A percentile compares a stretch with the other conserved stretches of the same genome.
Conservation (phyloP, 2,797 vertebrate species). For the Fundulus diaphanus region DNA sequence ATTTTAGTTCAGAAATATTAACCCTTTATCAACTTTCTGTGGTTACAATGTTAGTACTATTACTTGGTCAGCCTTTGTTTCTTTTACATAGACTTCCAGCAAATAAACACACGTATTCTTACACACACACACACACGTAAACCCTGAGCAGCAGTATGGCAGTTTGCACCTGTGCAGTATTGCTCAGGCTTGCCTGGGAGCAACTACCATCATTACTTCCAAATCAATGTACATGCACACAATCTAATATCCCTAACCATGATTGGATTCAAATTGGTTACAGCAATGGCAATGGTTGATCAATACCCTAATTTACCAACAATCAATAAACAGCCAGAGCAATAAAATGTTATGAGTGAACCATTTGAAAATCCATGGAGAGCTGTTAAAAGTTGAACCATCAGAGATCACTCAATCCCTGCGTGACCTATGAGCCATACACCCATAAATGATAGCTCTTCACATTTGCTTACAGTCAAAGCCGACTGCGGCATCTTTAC, state of each 20-base stretch:
- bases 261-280: slow-evolving; percentile 71
- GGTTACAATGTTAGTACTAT: background rate
- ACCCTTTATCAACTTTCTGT: background rate
- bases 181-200: slow-evolving; percentile 15
- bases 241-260: slow-evolving; percentile 51
- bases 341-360: slow-evolving; percentile 63
- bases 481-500: slow-evolving; percentile 10
- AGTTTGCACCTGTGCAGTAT: slow-evolving; percentile 10
- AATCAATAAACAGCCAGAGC: slow-evolving; percentile 54
- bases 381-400: slow-evolving; percentile 12
- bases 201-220: slow-evolving; percentile 44
- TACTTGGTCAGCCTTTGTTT: background rate
- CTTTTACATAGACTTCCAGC: background rate
- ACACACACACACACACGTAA: background rate
- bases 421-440: slow-evolving; percentile 5
- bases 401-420: slow-evolving; percentile 28
- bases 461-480: background rate
- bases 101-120: background rate
- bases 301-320: slow-evolving; percentile 71
- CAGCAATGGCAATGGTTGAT: slow-evolving; percentile 62
- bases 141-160: background rate
- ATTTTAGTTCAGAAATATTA: background rate
- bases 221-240: slow-evolving; percentile 57
- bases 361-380: slow-evolving; percentile 38
- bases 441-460: slow-evolving; percentile 5